These are phyloP conservation scores for Pluvianellus socialis DNA, from an alignment of 2,113 vertebrate genomes.

Conservation along the genomic window DNA sequence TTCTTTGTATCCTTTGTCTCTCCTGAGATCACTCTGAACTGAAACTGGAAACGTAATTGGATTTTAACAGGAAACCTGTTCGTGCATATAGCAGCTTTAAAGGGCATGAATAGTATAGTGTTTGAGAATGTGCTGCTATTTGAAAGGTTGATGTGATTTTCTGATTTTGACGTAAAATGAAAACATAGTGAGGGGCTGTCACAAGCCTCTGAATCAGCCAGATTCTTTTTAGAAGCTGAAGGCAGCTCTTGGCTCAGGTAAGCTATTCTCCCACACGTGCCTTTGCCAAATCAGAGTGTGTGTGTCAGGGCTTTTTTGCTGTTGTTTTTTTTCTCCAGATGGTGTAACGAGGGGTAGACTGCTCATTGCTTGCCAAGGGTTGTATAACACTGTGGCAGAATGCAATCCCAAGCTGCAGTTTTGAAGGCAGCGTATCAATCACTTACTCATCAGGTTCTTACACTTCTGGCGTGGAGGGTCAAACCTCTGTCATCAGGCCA, in stretches of 20 bases:
- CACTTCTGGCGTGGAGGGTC: not conserved
- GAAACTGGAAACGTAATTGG: not conserved
- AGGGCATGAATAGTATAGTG: not conserved
- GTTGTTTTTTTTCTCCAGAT: conserved; percentile 23
- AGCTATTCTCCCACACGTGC: not conserved
- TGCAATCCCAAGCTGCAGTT: not conserved
- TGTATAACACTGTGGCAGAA: conserved; percentile 22
- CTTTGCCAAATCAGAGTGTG: not conserved
- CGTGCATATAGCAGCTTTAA: not conserved
- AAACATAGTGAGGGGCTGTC: conserved; percentile 23
- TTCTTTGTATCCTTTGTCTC: not conserved
- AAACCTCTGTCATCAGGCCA: conserved; percentile 7
- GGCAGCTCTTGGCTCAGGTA: conserved; percentile 52
- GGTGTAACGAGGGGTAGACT: not conserved
- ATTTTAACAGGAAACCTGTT: not conserved
- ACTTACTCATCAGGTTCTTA: not conserved
- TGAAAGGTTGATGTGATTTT: conserved; percentile 31
- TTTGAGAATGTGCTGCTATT: conserved; percentile 14
- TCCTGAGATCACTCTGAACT: not conserved
- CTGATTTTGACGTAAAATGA: conserved; percentile 23
- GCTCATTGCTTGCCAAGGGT: not conserved
- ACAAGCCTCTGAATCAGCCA: conserved; percentile 39
- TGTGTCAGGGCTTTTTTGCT: not conserved
- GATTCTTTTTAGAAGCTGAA: conserved; percentile 15
- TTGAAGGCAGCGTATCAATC: not conserved